Evolutionary conservation across 2,888 invertebrate species (phyloP), one percentile per base, ranked within the genome.

Genomic region (Galeopsomyia nigrocyanea): DNA sequence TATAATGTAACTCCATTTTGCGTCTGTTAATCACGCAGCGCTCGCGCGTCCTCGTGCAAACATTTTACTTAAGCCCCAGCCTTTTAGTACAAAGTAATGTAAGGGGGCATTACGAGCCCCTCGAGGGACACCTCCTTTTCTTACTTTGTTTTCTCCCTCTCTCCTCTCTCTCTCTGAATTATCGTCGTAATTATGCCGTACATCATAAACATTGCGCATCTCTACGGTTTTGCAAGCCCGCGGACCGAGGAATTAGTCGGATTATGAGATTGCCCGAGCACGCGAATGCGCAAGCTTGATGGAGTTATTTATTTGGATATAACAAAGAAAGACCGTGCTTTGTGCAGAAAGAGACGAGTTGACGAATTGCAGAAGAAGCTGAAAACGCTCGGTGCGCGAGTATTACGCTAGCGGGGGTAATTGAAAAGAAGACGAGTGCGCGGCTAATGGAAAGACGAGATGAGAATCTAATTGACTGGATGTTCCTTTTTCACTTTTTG

Each of bases 111-210:
- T 83, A 83, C 75, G 78, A 77, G 71, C 76, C 81, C 78, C 77
- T 46, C 56, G 79, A 76, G 82, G 74, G 76, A 79, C 79, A 77
- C 76, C 79, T 68, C 69, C 68, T 58, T 69, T 74, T 71, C 69
- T 76, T 73, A 70, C 76, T 61, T 60, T 68, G 68, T 61, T 53
- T 62, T 61, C 62, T 46, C 14, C 13, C 50, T 60, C 49, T 55
- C 49, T 53, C 46, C 73, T 71, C 76, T 72, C 76, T 76, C 73
- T 73, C 75, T 72, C 77, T 80, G 79, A 82, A 83, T 82, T 82
- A 83, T 83, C 79, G 79, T 75, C 74, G 79, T 83, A 83, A 84
- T 84, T 82, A 82, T 79, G 77, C 77, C 78, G 78, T 79, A 77
- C 78, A 78, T 81, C 80, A 81, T 80, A 78, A 81, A 79, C 75